A percentile compares a stretch with the other conserved stretches of the same genome.
Conservation (phyloP, 2,888 invertebrate genomes). For the Epinotia brunnichana region DNA sequence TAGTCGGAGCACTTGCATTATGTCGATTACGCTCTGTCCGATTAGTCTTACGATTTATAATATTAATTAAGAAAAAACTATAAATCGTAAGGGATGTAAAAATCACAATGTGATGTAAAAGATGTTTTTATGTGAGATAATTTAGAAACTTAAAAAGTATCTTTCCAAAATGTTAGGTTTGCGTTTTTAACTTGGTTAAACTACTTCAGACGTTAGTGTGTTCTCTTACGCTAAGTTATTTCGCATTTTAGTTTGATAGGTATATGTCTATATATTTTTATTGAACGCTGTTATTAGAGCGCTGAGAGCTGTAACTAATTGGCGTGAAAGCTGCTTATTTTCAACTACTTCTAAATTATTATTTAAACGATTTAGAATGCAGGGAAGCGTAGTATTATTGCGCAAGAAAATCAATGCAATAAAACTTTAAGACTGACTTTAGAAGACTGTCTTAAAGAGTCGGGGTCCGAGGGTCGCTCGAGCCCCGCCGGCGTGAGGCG, state of each 20-base stretch:
- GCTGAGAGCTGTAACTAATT: slow-evolving; percentile 54
- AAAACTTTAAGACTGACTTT: slow-evolving; percentile 82
- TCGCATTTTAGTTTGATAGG: slow-evolving; percentile 68
- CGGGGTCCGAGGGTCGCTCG: slow-evolving; percentile 5
- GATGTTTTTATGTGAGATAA: slow-evolving; percentile 78
- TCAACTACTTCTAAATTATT: slow-evolving; percentile 59
- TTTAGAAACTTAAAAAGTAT: slow-evolving; percentile 80
- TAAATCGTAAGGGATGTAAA: slow-evolving; percentile 69
- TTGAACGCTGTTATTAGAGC: slow-evolving; percentile 56
- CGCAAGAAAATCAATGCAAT: slow-evolving; percentile 79
- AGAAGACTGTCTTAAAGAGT: slow-evolving; percentile 81
- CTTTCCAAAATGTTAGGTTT: slow-evolving; percentile 80
- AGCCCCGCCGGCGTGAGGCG: slow-evolving; percentile 26
- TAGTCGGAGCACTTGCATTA: slow-evolving; percentile 56
- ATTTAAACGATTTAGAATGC: slow-evolving; percentile 59
- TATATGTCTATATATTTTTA: slow-evolving; percentile 61
- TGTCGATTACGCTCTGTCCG: slow-evolving; percentile 57
- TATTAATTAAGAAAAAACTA: slow-evolving; percentile 48
- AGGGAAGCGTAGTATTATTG: slow-evolving; percentile 64
- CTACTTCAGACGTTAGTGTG: slow-evolving; percentile 67
- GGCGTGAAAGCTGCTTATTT: slow-evolving; percentile 54
- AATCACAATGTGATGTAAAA: slow-evolving; percentile 82
- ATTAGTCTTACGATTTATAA: slow-evolving; percentile 46
- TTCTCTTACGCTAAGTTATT: slow-evolving; percentile 73
- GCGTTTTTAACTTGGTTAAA: slow-evolving; percentile 76